phyloP scores from a whole-genome alignment of 2,797 vertebrate genomes.

The Sphenopsis melanotis region DNA sequence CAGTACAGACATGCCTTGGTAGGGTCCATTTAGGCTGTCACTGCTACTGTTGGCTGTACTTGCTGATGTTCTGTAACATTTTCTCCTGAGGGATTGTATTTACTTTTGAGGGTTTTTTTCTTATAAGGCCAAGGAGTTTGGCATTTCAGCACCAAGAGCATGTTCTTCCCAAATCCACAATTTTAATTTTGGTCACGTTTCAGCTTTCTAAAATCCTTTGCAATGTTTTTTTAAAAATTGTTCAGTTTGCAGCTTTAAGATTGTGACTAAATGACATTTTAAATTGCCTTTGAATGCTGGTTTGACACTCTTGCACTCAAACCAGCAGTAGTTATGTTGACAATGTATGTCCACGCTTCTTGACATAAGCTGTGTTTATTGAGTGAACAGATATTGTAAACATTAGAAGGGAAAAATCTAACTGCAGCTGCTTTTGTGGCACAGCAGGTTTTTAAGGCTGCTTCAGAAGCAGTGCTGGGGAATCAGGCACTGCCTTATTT shows the following conservation, averaged over 20 bases:
- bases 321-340: neutral
- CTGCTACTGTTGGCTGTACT: neutral
- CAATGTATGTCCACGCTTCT: neutral
- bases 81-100: neutral
- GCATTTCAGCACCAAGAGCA: neutral
- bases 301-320: neutral
- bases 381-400: neutral
- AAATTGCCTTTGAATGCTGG: neutral
- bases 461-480: neutral
- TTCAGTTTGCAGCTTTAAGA: neutral
- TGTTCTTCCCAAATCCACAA: neutral
- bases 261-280: neutral
- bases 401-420: neutral
- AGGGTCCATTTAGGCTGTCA: neutral
- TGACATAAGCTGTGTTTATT: neutral
- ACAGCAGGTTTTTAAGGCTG: neutral
- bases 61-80: neutral
- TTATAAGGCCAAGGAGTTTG: neutral
- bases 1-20: rapidly evolving
- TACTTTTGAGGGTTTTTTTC: neutral
- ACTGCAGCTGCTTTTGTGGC: neutral
- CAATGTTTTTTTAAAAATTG: neutral
- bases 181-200: neutral
- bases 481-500: neutral
- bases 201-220: neutral